Percentiles rank a stretch among this genome's conserved stretches.
Conservation (phyloP, 2,113 vertebrate species). For the Isichthys henryi region DNA sequence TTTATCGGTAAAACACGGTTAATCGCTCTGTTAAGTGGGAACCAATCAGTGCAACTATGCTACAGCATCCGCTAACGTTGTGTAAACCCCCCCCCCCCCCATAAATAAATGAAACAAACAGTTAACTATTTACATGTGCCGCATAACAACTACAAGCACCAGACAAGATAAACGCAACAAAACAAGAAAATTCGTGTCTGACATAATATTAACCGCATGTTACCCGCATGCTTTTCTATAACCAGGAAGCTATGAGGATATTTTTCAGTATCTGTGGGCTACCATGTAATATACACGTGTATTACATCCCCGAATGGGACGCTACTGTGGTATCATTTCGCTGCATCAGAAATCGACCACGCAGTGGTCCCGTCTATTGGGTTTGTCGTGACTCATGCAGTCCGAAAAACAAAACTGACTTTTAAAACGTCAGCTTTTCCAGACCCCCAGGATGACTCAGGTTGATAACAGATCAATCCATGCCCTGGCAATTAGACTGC, state of each 20-base stretch:
- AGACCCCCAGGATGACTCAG: constrained; percentile 34
- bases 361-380: not conserved
- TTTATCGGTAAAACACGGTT: not conserved
- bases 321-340: not conserved
- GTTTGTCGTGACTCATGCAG: constrained; percentile 1
- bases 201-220: not conserved
- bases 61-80: not conserved
- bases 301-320: not conserved
- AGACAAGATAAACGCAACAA: not conserved
- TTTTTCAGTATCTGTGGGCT: not conserved
- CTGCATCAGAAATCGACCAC: not conserved
- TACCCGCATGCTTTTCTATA: not conserved
- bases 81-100: not conserved
- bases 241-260: not conserved
- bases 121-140: not conserved
- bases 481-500: not conserved
- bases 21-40: not conserved
- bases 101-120: not conserved
- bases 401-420: not conserved
- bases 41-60: no score
- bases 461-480: constrained; percentile 10
- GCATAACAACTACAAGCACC: not conserved
- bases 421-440: constrained; percentile 18
- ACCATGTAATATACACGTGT: no score
- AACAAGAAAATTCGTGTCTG: not conserved